A percentile compares a stretch with the other conserved stretches of the same genome.
Conservation (phyloP, 1,140 invertebrate species). For the Cherax destructor region DNA sequence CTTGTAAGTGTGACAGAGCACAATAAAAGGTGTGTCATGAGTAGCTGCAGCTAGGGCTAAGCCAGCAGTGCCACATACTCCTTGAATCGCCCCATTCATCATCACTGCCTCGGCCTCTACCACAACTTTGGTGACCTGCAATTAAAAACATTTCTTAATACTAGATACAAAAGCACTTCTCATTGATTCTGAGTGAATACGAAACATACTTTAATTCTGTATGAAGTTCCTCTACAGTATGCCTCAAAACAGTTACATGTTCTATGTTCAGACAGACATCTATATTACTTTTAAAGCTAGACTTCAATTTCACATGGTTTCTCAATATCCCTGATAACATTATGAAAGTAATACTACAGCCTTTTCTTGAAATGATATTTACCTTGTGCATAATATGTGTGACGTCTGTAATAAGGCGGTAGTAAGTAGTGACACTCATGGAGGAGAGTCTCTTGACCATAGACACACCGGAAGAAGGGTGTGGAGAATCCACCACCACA, state of each 20-base stretch:
- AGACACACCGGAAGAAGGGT: slow-evolving; percentile 41
- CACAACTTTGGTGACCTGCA: slow-evolving; percentile 62
- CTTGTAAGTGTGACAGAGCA: slow-evolving; percentile 65
- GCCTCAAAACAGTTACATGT: no score
- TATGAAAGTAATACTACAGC: no score
- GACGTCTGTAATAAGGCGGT: slow-evolving; percentile 59
- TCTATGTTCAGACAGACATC: no score
- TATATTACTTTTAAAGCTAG: no score
- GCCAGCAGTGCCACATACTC: slow-evolving; percentile 55
- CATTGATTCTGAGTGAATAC: no score
- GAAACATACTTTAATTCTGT: no score
- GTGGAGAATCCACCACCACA: slow-evolving; percentile 60
- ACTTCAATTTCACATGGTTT: no score
- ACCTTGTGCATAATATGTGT: slow-evolving; percentile 61
- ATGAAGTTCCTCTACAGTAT: no score
- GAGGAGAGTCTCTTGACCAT: slow-evolving; percentile 28
- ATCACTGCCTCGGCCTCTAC: slow-evolving; percentile 67
- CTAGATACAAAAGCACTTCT: no score
- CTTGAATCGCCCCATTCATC: slow-evolving; percentile 64
- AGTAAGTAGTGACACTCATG: slow-evolving; percentile 38
- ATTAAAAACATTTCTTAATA: background rate
- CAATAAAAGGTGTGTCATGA: slow-evolving; percentile 57
- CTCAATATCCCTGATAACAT: no score
- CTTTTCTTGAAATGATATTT: background rate
- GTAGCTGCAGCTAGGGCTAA: slow-evolving; percentile 49